Base-by-base conservation (phyloP, 2,888 invertebrate species). In the Xylophagus ater region DNA sequence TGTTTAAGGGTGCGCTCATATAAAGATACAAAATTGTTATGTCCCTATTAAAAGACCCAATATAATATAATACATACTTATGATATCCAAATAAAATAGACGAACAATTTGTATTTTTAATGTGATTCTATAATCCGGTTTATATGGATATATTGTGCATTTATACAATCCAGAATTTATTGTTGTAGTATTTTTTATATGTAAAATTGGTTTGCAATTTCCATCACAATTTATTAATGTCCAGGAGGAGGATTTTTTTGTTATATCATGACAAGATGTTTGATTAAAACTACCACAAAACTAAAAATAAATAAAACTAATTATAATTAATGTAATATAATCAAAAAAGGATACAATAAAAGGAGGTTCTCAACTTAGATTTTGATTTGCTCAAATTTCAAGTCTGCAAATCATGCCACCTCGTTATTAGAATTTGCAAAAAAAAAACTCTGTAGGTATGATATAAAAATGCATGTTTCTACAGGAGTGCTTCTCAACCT, bases 91-190 rank as follows among this genome's bases (percentile, higher is more conserved):
- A 43, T 60, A 57, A 53, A 56, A 63, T 9, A 56, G 59, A 41
- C 58, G 51, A n/a, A 58, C 57, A 6, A 63, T 44, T 50, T 59
- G 57, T 33, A 64, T 59, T 36, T 60, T 56, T 28, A 60, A 50
- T 2, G 55, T 45, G 17, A 53, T 55, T 0, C 46, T 36, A 8
- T 53, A 43, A 44, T 58, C 53, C 38, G 49, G 46, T 3, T 52
- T 46, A 36, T 57, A 54, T 0, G 63, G 63, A 42, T 56, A 53
- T 4, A 62, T 54, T 12, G 54, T 57, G 48, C 64, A 64, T 44
- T 60, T 60, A 38, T 65, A 64, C 8, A 65, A 51, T 1, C 63
- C 63, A 3, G 63, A 60, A 48, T 63, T 56, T 10, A 54, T 52
- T 36, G 60, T 62, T 1, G 62, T 62, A 1, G 62, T 50, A 48